Conservation (phyloP, 1,140 invertebrate species). For the Trinorchestia longiramus region DNA sequence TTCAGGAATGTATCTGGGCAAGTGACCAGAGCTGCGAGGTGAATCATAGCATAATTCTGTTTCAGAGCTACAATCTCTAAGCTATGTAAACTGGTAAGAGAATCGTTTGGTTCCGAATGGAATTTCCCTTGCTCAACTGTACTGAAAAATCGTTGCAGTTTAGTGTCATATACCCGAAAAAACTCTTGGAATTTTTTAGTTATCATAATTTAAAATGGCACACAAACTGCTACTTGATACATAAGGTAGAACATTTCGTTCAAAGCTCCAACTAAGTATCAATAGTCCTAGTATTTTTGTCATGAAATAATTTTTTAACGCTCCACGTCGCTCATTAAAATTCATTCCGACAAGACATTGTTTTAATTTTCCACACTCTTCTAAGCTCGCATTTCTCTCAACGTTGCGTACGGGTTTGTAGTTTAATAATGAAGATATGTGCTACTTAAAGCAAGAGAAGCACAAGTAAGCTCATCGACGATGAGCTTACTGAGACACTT, state of each 20-base stretch:
- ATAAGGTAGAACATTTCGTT: not conserved
- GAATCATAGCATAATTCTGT: not conserved
- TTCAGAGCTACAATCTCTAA: not conserved
- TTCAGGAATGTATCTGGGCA: not conserved
- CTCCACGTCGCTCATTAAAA: not conserved
- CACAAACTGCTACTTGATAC: no score
- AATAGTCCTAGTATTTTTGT: not conserved
- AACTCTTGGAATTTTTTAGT: not conserved
- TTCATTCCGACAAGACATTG: not conserved
- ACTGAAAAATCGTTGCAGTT: not conserved
- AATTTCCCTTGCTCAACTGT: not conserved
- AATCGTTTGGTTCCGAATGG: not conserved
- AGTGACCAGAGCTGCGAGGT: not conserved
- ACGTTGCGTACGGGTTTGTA: not conserved
- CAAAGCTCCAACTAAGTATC: not conserved
- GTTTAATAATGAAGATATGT: no score
- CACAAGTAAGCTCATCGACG: no score
- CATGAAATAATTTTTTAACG: not conserved
- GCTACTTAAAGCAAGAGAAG: no score
- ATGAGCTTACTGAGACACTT: not conserved
- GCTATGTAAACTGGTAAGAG: not conserved
- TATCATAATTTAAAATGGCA: no score
- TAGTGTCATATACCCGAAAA: no score
- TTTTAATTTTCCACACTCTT: not conserved
- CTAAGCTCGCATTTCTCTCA: not conserved